Evolutionary conservation across 2,888 invertebrate genomes (phyloP), one percentile per base, ranked within the genome.

Genomic region (Mythimna pallens): DNA sequence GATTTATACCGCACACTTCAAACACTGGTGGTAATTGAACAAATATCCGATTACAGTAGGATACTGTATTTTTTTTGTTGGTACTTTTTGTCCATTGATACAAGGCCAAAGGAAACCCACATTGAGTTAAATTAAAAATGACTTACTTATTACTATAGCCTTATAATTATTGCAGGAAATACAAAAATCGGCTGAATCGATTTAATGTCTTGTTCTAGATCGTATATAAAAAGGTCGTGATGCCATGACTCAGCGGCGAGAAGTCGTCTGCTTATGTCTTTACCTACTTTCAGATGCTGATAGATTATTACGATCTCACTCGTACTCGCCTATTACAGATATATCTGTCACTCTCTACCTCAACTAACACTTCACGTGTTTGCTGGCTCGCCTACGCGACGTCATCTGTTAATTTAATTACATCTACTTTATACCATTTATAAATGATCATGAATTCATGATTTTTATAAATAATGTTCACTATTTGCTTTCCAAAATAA

Each of bases 361-460:
- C 84, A 73, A 82, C 85, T 83, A 89, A 88, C 88, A 89, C 89
- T 88, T 87, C 86, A 83, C 89, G 85, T 91, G 89, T 89, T 89
- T 88, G 88, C 87, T 89, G 87, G 79, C 87, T 90, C 90, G 92
- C 90, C 90, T 90, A 90, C 89, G 88, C 90, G 84, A 87, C 91
- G 90, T 92, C 93, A 92, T 92, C 91, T 93, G 94, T 93, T 94
- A 94, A 94, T 95, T 94, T 90, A 93, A 93, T 94, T 93, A 93
- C 89, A 90, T 86, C 88, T 88, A 84, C 85, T 84, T 81, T 86
- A 85, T 86, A 89, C 86, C 86, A 86, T 87, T 88, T 87, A 83
- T 86, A 86, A 78, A 82, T 83, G 83, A 82, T 86, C 83, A 82
- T 82, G 76, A 85, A 87, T 86, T 73, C 73, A 61, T 61, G 61